Evolutionary conservation across 92 coral and sea anemone species (phyloP).

Genomic region (Zoanthus sociatus): DNA sequence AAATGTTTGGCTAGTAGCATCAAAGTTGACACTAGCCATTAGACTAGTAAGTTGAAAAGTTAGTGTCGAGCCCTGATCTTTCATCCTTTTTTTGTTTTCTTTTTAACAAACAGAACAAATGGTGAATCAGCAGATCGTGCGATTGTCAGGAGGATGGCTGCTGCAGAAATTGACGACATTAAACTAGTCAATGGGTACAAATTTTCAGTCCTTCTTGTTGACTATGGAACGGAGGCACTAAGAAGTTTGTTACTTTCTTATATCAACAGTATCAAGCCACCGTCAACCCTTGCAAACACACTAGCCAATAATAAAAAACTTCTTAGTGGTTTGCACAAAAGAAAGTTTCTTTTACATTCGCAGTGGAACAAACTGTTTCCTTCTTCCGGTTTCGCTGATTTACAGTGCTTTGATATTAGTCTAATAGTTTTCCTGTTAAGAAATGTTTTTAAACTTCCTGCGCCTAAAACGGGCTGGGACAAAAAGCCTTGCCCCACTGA

Average conservation of each 20-base stretch:
- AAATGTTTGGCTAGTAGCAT: too few relatives aligned
- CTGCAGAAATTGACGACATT: slow-evolving; percentile 44
- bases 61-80: too few relatives aligned
- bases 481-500: slow-evolving; percentile 48
- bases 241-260: slow-evolving; percentile 3
- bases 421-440: slow-evolving; percentile 55
- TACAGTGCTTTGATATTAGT: slow-evolving; percentile 55
- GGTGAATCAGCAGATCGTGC: neutral
- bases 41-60: too few relatives aligned
- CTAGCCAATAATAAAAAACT: neutral
- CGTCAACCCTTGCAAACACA: slow-evolving; percentile 18
- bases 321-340: slow-evolving; percentile 18
- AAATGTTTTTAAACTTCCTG: slow-evolving; percentile 52
- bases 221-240: slow-evolving; percentile 46
- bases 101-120: too few relatives aligned
- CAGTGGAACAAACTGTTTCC: slow-evolving; percentile 64
- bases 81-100: too few relatives aligned
- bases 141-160: neutral
- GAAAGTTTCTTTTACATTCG: neutral
- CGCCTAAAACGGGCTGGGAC: slow-evolving; percentile 68
- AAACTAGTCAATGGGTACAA: slow-evolving; percentile 32
- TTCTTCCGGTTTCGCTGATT: slow-evolving; percentile 22
- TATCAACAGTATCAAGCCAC: neutral
- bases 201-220: slow-evolving; percentile 41
- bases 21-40: too few relatives aligned